phyloP scores from a whole-genome alignment of 2,113 vertebrate genomes.

The Thomomys bottae region DNA sequence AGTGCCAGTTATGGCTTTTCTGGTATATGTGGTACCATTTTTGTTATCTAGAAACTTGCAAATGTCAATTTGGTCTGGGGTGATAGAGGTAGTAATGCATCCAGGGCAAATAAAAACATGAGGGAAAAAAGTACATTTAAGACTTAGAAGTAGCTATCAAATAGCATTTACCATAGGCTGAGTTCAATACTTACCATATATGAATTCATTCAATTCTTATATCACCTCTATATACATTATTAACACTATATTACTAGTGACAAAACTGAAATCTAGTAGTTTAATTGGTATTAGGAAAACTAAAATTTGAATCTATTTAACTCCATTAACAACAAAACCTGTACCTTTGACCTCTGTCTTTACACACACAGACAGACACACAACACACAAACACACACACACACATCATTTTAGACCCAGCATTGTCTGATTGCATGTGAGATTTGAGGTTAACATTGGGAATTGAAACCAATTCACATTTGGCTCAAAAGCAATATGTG shows the following conservation, averaged over 20 bases:
- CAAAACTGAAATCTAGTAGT: background rate
- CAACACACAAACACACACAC: no score
- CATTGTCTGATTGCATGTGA: slow-evolving; percentile 3
- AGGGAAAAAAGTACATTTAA: background rate
- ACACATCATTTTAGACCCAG: slow-evolving; percentile 20
- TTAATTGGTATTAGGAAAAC: background rate
- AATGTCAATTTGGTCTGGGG: no score
- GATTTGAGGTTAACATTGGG: background rate
- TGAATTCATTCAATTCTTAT: slow-evolving; percentile 1
- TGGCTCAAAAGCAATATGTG: slow-evolving; percentile 31
- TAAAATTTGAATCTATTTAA: slow-evolving; percentile 40
- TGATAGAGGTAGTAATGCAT: no score
- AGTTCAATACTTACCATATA: background rate
- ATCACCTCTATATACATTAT: background rate
- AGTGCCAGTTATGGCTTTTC: no score
- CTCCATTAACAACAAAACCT: slow-evolving; percentile 27
- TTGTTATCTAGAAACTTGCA: no score
- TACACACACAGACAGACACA: no score
- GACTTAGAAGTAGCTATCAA: background rate
- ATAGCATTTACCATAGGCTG: background rate
- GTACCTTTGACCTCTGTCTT: background rate
- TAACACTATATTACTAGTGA: background rate
- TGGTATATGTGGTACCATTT: no score
- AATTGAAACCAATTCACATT: slow-evolving; percentile 24
- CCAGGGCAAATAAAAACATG: no score